Evolutionary conservation across 1,140 invertebrate species (phyloP), one percentile per base, ranked within the genome.

Genomic region (Neodiprion fabricii): DNA sequence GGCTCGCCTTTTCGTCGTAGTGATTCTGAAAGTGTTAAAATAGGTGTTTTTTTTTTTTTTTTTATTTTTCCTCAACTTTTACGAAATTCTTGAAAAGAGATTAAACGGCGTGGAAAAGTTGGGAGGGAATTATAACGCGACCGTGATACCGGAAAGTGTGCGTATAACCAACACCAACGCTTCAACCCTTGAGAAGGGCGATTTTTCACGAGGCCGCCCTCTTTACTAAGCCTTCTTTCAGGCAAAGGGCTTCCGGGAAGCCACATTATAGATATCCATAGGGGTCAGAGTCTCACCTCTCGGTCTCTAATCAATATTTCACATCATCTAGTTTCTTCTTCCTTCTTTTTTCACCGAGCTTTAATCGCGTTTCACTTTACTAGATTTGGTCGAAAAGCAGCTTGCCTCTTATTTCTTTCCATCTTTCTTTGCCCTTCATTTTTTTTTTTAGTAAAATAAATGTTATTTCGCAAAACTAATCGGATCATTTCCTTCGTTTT

Each of bases 331-430:
- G 1, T 65, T 1, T 65, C 17, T 2, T 40, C 5, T 65, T 17
- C 61, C 61, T 14, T 65, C 2, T 7, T 7, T 65, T 1, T 65
- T 17, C 17, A 3, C 7, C 21, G 10, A n/a, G 48, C 17, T 11
- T 11, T 48, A 71, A 71, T 48, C 12, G n/a, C 48, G 40, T 48
- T 71, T 48, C 1, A n/a, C 48, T 71, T 71, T 48, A 61, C 71
- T 72, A 23, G 71, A 61, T 50, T 72, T 48, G 49, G 66, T 14
- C 17, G 17, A 67, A 66, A 61, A 73, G 21, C 61, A 73, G 23
- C 67, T 66, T 28, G 14, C 78, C 81, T 21, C 17, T 21, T 71
- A 21, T 71, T 28, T 9, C 28, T n/a, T 47, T 71, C 73, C 76
- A 72, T 9, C 72, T 76, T 53, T 49, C 66, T 61, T 72, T 72